Evolutionary conservation across 64 coral and sea anemone genomes (phyloP).

Genomic region (Montipora cactus): DNA sequence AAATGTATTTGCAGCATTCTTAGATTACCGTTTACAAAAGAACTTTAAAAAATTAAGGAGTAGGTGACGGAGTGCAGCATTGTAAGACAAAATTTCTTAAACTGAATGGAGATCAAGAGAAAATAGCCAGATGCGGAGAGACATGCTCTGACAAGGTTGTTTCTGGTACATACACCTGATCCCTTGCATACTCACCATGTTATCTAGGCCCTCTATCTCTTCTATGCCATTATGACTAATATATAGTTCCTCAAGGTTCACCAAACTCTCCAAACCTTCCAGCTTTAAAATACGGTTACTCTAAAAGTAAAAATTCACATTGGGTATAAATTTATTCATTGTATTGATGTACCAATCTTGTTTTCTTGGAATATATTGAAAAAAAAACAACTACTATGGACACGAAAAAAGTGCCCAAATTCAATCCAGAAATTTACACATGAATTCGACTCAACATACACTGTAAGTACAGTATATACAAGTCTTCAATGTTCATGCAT

Average conservation of each 20-base stretch:
- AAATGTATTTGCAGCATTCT: background rate
- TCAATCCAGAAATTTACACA: no score
- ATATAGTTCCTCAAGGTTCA: slow-evolving; percentile 89
- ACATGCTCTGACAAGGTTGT: no score
- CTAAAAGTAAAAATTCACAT: slow-evolving; percentile 23
- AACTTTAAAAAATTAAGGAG: background rate
- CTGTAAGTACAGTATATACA: no score
- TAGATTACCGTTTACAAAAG: background rate
- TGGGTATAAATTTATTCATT: background rate
- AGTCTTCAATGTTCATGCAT: no score
- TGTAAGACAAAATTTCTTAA: no score
- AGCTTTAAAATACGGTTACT: slow-evolving; percentile 94
- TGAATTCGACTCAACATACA: no score
- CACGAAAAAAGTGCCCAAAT: no score
- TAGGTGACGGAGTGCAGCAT: no score
- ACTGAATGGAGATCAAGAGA: no score
- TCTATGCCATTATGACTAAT: slow-evolving; percentile 99
- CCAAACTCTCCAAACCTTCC: slow-evolving; percentile 74
- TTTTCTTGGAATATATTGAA: background rate
- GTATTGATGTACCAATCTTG: background rate
- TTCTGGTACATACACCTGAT: no score
- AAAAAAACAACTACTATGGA: no score
- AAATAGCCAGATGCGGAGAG: no score
- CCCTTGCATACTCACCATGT: slow-evolving; percentile 53
- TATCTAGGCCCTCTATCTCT: slow-evolving; percentile 93